phyloP scores from a whole-genome alignment of 1,140 invertebrate genomes.

The Pantala flavescens region DNA sequence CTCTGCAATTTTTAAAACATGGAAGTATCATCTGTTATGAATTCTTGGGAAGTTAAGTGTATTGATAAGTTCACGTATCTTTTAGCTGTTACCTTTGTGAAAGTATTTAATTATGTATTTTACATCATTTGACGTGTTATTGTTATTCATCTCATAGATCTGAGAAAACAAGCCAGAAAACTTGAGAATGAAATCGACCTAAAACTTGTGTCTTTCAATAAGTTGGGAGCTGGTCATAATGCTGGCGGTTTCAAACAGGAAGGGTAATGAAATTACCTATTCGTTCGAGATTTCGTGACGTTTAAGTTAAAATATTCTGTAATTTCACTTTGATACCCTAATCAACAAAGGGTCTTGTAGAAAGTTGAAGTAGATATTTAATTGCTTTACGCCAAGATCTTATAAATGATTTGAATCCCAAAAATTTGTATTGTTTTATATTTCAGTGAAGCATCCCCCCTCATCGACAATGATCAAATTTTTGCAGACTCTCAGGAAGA shows the following conservation, averaged over 20 bases:
- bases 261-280: not conserved
- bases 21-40: too few relatives aligned
- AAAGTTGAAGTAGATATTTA: too few relatives aligned
- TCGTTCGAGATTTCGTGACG: not conserved
- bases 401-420: too few relatives aligned
- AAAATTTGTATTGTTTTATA: too few relatives aligned
- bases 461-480: not conserved
- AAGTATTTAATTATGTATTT: not conserved
- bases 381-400: too few relatives aligned
- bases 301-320: too few relatives aligned
- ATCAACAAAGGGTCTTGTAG: too few relatives aligned
- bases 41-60: not conserved
- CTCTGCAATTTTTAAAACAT: too few relatives aligned
- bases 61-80: not conserved
- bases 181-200: slow-evolving; percentile 95
- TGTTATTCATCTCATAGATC: slow-evolving; percentile 45
- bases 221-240: slow-evolving; percentile 65
- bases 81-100: not conserved
- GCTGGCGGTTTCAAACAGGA: slow-evolving; percentile 20
- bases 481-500: not conserved
- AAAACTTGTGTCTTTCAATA: slow-evolving; percentile 91
- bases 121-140: not conserved
- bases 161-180: slow-evolving; percentile 83
- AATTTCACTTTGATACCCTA: too few relatives aligned
- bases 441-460: not conserved